phyloP scores from a whole-genome alignment of 2,888 invertebrate genomes.

The Sclerodermus sp. region DNA sequence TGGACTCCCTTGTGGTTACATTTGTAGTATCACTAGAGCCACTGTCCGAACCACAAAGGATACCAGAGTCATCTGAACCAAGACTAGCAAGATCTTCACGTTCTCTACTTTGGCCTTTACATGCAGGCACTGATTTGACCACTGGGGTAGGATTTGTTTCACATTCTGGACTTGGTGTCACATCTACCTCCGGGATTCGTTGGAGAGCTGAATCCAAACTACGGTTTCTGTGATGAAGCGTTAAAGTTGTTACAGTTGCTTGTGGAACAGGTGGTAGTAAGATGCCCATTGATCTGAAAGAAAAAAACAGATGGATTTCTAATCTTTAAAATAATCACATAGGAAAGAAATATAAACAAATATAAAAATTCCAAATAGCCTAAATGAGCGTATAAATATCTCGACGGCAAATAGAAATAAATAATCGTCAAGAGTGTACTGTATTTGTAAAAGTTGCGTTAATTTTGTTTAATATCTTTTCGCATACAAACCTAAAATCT shows the following conservation, averaged over 20 bases:
- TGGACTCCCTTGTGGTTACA: slow-evolving; percentile 59
- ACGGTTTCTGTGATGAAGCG: slow-evolving; percentile 75
- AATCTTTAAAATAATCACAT: slow-evolving; percentile 1
- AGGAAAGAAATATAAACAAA: too few relatives aligned
- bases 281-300: slow-evolving; percentile 68
- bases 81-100: slow-evolving; percentile 65
- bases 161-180: slow-evolving; percentile 67
- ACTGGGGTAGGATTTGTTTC: slow-evolving; percentile 54
- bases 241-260: slow-evolving; percentile 58
- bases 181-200: slow-evolving; percentile 84
- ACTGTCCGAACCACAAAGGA: slow-evolving; percentile 66
- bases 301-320: neutral
- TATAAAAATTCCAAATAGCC: too few relatives aligned
- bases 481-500: slow-evolving; percentile 75
- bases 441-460: neutral
- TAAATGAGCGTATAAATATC: slow-evolving; percentile 8
- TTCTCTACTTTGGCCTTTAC: slow-evolving; percentile 57
- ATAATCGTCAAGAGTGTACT: neutral
- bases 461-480: neutral
- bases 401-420: neutral
- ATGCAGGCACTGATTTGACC: slow-evolving; percentile 49
- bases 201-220: slow-evolving; percentile 88
- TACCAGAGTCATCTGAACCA: slow-evolving; percentile 82
- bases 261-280: slow-evolving; percentile 65
- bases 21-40: slow-evolving; percentile 57